Percentiles rank a stretch among this genome's conserved stretches.
These are phyloP conservation scores for Oenanthe oenanthe DNA, from an alignment of 2,113 vertebrate genomes.

Conservation along the genomic window DNA sequence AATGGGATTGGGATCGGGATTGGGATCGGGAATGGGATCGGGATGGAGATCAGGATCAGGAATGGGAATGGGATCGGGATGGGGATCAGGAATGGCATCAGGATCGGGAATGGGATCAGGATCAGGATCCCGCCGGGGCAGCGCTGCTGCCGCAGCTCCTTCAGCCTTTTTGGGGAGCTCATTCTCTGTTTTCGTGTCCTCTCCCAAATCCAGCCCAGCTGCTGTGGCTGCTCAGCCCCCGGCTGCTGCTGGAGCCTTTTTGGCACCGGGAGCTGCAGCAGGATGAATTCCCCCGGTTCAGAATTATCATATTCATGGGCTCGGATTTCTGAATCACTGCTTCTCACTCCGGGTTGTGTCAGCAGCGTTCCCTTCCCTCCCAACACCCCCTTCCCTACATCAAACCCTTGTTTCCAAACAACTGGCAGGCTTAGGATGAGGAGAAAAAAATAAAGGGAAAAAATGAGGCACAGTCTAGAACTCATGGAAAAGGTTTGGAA, in stretches of 20 bases:
- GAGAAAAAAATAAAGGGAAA: no score
- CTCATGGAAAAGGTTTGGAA: not conserved
- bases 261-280: not conserved
- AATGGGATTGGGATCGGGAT: no score
- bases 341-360: not conserved
- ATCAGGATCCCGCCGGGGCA: not conserved
- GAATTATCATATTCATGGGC: fast-evolving
- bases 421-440: not conserved
- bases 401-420: not conserved
- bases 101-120: not conserved
- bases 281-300: not conserved
- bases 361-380: not conserved
- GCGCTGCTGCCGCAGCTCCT: not conserved
- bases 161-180: not conserved
- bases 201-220: not conserved
- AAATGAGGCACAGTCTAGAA: not conserved
- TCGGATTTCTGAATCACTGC: not conserved
- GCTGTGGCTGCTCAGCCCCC: slow-evolving; percentile 13
- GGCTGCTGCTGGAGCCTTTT: not conserved
- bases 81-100: not conserved
- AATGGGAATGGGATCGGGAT: no score
- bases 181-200: slow-evolving; percentile 13
- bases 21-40: no score
- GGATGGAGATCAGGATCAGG: no score
- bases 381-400: not conserved